Base-by-base conservation (phyloP, 2,113 vertebrate species). In the Melanerpes aurifrons region DNA sequence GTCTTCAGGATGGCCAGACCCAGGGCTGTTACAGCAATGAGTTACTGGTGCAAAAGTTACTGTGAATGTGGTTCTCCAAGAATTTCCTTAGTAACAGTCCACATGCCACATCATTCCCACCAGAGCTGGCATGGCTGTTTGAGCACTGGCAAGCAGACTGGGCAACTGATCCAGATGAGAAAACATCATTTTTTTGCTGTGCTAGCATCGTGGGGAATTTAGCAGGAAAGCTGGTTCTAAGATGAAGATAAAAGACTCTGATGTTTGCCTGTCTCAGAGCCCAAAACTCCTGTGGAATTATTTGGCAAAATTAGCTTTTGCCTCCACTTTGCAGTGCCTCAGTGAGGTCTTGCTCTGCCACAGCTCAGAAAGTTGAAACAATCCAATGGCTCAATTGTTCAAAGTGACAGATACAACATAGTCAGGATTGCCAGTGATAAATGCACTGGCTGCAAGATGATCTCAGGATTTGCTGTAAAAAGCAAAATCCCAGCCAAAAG, bases 101-200 rank as follows among this genome's bases (percentile, higher is more conserved):
- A 71, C 43, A 45, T 80, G 43, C 76, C 72, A 71, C 57, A 31
- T 37, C 10, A 5, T 57, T 86, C 53, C 53, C 72, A 64, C 24
- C 32, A 63, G 72, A 85, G 72, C 64, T 91, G 82, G 82, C 75
- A 86, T 0, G 8, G 68, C 56, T 90, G 6, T 57, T 67, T 89
- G 87, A 29, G 93, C 72, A 13, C 66, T 43, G 80, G 21, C 86
- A 95, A 61, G 15, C 35, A 89, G 68, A 83, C 15, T 1, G 3
- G 72, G 56, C 43, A 63, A 80, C 37, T 48, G 40, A 81, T 53
- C 64, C 75, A 63, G 47, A 87, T 43, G 19, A 10, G 24, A 29
- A 69, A 57, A 64, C 57, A 53, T 31, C 26, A 7, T 1, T 93
- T 96, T 87, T 96, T 87, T 90, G 61, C 82, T 94, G 87, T 68